phyloP scores from a whole-genome alignment of 2,888 invertebrate species.

The Drosophila atripex region DNA sequence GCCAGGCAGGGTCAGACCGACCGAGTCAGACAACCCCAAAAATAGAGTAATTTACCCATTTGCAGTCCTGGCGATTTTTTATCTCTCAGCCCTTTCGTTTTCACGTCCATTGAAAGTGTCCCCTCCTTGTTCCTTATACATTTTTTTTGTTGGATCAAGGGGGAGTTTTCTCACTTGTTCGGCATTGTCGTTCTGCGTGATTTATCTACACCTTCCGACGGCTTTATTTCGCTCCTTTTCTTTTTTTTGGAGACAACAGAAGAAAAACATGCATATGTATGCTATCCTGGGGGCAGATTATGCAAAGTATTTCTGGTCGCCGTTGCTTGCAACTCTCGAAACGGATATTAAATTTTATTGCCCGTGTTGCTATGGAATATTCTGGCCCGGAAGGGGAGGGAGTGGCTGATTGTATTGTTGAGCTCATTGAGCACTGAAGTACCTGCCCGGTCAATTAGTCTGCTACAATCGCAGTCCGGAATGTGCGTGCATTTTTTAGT shows the following conservation, averaged over 20 bases:
- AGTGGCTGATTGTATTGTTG: conserved; percentile 43
- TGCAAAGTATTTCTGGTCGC: conserved; percentile 68
- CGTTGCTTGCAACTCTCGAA: conserved; percentile 71
- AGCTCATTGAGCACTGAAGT: conserved; percentile 72
- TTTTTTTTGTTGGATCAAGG: conserved; percentile 1
- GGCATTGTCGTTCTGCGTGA: conserved; percentile 57
- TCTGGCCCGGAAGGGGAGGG: conserved; percentile 31
- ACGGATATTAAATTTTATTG: conserved; percentile 79
- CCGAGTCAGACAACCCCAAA: conserved; percentile 45
- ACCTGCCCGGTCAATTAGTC: conserved; percentile 69
- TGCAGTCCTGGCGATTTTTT: conserved; percentile 50
- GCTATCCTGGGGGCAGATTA: conserved; percentile 54
- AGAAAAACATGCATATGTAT: conserved; percentile 9
- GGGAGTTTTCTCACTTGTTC: conserved; percentile 74
- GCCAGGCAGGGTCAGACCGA: conserved; percentile 11
- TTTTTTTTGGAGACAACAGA: background rate
- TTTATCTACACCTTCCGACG: conserved; percentile 75
- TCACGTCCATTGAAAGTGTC: conserved; percentile 51
- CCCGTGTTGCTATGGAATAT: conserved; percentile 71
- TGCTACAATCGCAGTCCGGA: conserved; percentile 51
- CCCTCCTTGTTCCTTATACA: conserved; percentile 26
- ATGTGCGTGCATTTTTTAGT: conserved; percentile 47
- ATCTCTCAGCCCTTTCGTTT: conserved; percentile 56
- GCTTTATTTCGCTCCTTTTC: conserved; percentile 53
- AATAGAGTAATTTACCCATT: conserved; percentile 64